These are phyloP conservation scores for Clarias gariepinus DNA, from an alignment of 2,113 vertebrate species.

Conservation along the genomic window DNA sequence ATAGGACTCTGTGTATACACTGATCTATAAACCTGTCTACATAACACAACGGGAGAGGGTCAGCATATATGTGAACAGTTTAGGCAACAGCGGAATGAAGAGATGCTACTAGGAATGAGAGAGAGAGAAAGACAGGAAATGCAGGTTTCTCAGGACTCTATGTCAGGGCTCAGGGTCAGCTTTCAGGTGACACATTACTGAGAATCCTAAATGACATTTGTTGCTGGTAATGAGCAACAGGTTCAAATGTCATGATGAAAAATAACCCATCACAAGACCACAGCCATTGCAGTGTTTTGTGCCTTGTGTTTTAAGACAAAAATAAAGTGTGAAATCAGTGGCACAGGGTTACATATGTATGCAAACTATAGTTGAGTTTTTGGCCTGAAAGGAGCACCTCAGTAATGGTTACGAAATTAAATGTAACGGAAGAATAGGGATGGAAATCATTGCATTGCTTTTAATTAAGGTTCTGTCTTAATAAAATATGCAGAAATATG, in stretches of 20 bases:
- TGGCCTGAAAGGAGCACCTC: background rate
- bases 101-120: constrained; percentile 17
- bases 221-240: constrained; percentile 3
- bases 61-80: background rate
- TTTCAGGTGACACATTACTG: constrained; percentile 32
- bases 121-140: constrained; percentile 43
- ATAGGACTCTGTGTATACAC: background rate
- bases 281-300: background rate
- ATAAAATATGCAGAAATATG: background rate
- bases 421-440: background rate
- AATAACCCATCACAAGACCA: background rate
- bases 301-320: background rate
- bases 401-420: background rate
- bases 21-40: background rate
- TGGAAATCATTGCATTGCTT: background rate
- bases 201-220: constrained; percentile 44
- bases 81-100: constrained; percentile 27
- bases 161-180: constrained; percentile 30
- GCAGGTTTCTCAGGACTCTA: constrained; percentile 41
- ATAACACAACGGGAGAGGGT: background rate
- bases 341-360: background rate
- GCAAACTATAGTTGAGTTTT: background rate
- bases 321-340: background rate
- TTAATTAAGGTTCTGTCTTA: background rate
- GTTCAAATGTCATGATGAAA: constrained; percentile 15